A percentile compares a stretch with the other conserved stretches of the same genome.
Conservation (phyloP, 2,113 vertebrate species). For the western clawed frog (Xenopus tropicalis) region DNA sequence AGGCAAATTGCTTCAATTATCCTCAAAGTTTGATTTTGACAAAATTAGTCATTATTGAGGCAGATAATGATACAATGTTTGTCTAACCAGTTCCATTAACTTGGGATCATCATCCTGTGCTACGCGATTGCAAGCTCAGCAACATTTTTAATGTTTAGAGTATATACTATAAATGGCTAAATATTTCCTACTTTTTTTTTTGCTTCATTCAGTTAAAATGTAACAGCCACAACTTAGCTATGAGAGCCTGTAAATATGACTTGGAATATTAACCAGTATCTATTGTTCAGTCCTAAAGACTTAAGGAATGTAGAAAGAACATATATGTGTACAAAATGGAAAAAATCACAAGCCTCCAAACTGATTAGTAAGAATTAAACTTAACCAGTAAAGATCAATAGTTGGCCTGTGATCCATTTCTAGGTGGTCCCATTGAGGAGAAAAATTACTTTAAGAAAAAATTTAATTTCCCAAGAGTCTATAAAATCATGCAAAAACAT, state of each 20-base stretch:
- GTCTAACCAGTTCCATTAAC: constrained; percentile 1
- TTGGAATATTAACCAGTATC: not conserved
- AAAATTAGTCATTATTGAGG: not conserved
- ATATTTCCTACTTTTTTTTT: constrained; percentile 31
- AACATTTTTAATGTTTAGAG: constrained; percentile 22
- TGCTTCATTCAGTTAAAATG: constrained; percentile 6
- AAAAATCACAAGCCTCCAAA: too few relatives aligned
- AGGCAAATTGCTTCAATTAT: not conserved
- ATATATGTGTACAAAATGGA: too few relatives aligned
- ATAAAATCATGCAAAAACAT: too few relatives aligned
- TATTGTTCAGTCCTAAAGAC: too few relatives aligned
- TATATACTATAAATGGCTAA: constrained; percentile 19
- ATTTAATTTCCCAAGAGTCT: too few relatives aligned
- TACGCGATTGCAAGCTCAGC: constrained; percentile 7
- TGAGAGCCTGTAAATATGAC: not conserved
- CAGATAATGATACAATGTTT: not conserved
- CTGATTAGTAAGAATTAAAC: too few relatives aligned
- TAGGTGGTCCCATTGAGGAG: too few relatives aligned
- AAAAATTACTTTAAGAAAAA: too few relatives aligned
- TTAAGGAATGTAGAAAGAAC: too few relatives aligned
- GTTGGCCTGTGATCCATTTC: too few relatives aligned
- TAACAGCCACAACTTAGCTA: constrained; percentile 18
- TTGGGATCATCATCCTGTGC: not conserved
- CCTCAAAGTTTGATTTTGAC: not conserved
- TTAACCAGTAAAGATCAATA: too few relatives aligned